phyloP scores from a whole-genome alignment of 2,113 vertebrate genomes.

The Romanogobio albipinnatus region DNA sequence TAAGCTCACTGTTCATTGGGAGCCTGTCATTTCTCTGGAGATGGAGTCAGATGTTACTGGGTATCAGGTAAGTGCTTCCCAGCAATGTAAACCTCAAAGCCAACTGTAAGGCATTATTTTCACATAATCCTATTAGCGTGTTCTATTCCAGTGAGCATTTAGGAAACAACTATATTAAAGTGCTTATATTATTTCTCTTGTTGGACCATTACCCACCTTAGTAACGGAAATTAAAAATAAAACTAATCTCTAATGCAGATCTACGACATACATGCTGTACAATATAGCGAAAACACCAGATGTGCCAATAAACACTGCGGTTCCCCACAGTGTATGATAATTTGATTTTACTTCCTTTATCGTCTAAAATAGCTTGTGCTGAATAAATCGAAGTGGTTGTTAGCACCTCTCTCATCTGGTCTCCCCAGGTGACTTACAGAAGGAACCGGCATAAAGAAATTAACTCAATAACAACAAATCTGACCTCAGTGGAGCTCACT shows the following conservation, averaged over 20 bases:
- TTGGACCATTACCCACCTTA: neutral
- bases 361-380: slow-evolving; percentile 21
- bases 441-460: slow-evolving; percentile 78
- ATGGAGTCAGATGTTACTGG: slow-evolving; percentile 93
- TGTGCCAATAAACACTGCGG: slow-evolving; percentile 27
- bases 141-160: slow-evolving; percentile 21
- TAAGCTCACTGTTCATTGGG: slow-evolving; percentile 90
- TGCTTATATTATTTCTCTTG: slow-evolving; percentile 23
- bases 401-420: slow-evolving; percentile 28
- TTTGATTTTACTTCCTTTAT: slow-evolving; percentile 18
- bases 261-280: neutral
- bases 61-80: slow-evolving; percentile 84
- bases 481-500: slow-evolving; percentile 82
- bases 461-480: slow-evolving; percentile 79
- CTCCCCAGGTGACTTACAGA: slow-evolving; percentile 85
- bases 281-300: slow-evolving; percentile 7
- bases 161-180: slow-evolving; percentile 24
- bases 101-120: slow-evolving; percentile 9
- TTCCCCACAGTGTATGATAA: slow-evolving; percentile 19
- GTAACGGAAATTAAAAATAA: slow-evolving; percentile 34
- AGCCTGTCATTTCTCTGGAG: slow-evolving; percentile 88
- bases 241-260: neutral
- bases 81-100: slow-evolving; percentile 25
- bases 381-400: slow-evolving; percentile 23
- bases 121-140: slow-evolving; percentile 31